These are phyloP conservation scores for Epinotia bilunana DNA, from an alignment of 2,888 invertebrate genomes.

Conservation along the genomic window DNA sequence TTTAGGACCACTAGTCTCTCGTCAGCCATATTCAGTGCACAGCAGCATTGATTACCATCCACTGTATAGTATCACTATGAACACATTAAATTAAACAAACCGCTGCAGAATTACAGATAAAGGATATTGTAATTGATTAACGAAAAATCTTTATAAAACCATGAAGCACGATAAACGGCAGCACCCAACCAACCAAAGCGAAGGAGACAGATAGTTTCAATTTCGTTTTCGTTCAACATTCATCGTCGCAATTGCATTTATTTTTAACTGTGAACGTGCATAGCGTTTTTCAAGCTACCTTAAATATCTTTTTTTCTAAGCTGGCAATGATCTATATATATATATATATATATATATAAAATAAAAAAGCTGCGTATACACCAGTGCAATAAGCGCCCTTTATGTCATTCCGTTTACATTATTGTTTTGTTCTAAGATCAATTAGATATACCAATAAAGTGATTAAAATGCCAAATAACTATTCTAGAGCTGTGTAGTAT, in stretches of 20 bases:
- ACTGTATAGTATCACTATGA: conserved; percentile 69
- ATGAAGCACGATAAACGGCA: conserved; percentile 72
- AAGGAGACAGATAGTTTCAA: conserved; percentile 53
- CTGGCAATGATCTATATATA: not conserved
- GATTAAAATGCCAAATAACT: too few species aligned
- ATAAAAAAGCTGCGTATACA: too few species aligned
- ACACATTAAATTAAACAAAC: conserved; percentile 66
- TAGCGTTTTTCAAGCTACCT: conserved; percentile 20
- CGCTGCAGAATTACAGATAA: conserved; percentile 59
- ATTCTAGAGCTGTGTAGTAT: too few species aligned
- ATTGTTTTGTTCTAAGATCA: too few species aligned
- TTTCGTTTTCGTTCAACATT: conserved; percentile 39
- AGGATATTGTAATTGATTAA: conserved; percentile 61
- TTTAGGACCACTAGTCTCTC: conserved; percentile 95
- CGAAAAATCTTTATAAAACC: conserved; percentile 71
- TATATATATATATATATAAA: too few species aligned
- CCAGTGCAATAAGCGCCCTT: too few species aligned
- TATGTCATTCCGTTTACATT: too few species aligned
- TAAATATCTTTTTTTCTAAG: conserved; percentile 1
- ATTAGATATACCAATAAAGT: too few species aligned
- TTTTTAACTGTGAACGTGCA: conserved; percentile 5
- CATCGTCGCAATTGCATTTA: conserved; percentile 21
- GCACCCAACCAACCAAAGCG: conserved; percentile 80
- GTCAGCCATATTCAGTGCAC: conserved; percentile 90
- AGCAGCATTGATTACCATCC: conserved; percentile 80